Base-by-base conservation (phyloP, 2,888 invertebrate species). In the Rhogogaster chlorosoma region DNA sequence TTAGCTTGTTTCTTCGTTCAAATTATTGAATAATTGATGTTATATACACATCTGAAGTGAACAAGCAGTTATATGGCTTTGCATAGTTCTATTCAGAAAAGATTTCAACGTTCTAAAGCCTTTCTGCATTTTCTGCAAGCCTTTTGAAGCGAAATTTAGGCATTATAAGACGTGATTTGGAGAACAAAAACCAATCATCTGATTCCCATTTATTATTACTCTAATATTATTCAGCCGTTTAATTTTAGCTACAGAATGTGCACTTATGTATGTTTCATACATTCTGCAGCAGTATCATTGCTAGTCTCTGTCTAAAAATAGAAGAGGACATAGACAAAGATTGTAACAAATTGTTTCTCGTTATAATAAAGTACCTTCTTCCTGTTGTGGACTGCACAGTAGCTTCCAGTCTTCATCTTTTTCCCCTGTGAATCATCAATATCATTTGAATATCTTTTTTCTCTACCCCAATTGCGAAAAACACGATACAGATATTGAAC, bases 311-410 rank as follows among this genome's bases (percentile, higher is more conserved):
- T 73, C 22, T 22, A 42, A 26, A n/a, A 22, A 2, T 42, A 73
- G 45, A 22, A 15, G 12, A 18, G 38, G 26, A 29, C 18, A 32
- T 18, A 73, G 5, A 38, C 18, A 73, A 73, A 73, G 42, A 12
- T 73, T 0, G 15, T 26, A 45, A 45, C 49, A n/a, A 78, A 18
- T 53, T 53, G 29, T 22, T 45, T 49, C 22, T 49, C 15, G n/a
- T 7, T 22, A 73, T 42, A 73, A 22, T 67, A 5, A 18, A 32
- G 9, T 83, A 83, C 83, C 83, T 67, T 83, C 83, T 67, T 42
- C 83, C n/a, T 83, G 83, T 45, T 64, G 67, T 22, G 83, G 36
- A 83, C 70, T n/a, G 36, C 83, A 83, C 45, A 83, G 45, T 5
- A 83, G 70, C 15, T 83, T 83, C 15, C 26, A 67, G 32, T 67